Evolutionary conservation across 2,888 invertebrate species (phyloP).

Genomic region (Brachypterus glaber): DNA sequence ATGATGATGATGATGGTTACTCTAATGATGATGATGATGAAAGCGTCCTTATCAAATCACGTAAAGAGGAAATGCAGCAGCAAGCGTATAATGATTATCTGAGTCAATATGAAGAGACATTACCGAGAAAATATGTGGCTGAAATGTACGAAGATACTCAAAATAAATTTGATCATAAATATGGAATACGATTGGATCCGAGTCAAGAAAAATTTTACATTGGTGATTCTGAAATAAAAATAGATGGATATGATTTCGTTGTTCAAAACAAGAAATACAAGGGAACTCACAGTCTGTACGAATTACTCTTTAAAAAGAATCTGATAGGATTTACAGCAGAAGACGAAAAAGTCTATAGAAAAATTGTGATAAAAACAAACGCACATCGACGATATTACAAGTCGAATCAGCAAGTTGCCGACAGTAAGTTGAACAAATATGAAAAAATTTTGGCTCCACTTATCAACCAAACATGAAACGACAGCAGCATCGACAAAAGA

Average conservation of each 20-base stretch:
- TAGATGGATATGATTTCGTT: not conserved
- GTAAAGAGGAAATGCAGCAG: too few relatives aligned
- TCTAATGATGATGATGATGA: too few relatives aligned
- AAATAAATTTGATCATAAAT: too few relatives aligned
- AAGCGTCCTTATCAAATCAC: too few relatives aligned
- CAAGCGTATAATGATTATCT: too few relatives aligned
- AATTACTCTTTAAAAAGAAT: not conserved
- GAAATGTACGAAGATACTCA: too few relatives aligned
- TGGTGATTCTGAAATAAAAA: not conserved
- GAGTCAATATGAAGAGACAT: too few relatives aligned
- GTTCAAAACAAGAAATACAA: conserved; percentile 1
- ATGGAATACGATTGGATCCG: too few relatives aligned
- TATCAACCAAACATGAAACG: too few relatives aligned
- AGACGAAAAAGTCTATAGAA: too few relatives aligned
- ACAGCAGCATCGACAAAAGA: not conserved
- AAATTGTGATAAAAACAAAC: not conserved
- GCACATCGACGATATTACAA: not conserved
- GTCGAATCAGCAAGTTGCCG: not conserved
- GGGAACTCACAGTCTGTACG: not conserved
- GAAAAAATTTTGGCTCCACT: not conserved
- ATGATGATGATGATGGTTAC: too few relatives aligned
- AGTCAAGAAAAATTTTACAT: not conserved
- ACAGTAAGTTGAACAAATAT: not conserved
- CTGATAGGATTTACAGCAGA: not conserved
- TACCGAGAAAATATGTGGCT: too few relatives aligned